Percentiles rank a stretch among this genome's conserved stretches.
Conservation (phyloP, 2,113 vertebrate species). For the Callaeas wilsoni region DNA sequence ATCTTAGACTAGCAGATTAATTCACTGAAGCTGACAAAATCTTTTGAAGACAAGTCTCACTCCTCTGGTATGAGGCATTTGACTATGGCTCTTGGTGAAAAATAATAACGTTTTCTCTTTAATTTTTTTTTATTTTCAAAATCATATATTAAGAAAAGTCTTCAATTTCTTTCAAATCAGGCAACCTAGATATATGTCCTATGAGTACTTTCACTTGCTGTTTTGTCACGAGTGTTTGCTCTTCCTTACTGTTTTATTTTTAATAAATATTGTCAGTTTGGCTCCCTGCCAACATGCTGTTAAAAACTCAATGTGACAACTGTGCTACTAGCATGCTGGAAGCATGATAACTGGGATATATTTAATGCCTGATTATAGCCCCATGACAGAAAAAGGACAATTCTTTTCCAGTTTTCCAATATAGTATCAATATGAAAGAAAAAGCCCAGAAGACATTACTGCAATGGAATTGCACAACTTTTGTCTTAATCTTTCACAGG, state of each 20-base stretch:
- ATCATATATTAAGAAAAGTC: not conserved
- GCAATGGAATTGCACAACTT: not conserved
- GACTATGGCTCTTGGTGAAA: fast-evolving
- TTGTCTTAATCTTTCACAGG: not conserved
- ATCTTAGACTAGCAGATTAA: not conserved
- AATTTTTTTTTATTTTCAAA: not conserved
- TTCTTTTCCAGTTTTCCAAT: not conserved
- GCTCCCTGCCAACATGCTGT: not conserved
- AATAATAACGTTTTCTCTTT: not conserved
- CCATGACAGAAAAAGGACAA: not conserved
- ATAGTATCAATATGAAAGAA: not conserved
- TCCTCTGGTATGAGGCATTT: not conserved
- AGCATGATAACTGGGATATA: not conserved
- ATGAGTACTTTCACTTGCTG: not conserved
- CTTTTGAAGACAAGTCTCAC: not conserved
- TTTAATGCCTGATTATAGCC: not conserved
- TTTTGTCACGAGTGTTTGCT: not conserved
- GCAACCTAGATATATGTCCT: not conserved
- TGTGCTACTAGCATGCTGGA: not conserved
- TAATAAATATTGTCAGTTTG: not conserved
- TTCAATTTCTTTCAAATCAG: not conserved
- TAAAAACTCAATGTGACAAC: not conserved
- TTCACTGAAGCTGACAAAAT: not conserved
- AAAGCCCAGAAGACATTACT: not conserved
- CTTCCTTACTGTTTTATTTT: not conserved